These are phyloP conservation scores for Bombus haemorrhoidalis DNA, from an alignment of 1,140 invertebrate genomes.

Conservation along the genomic window DNA sequence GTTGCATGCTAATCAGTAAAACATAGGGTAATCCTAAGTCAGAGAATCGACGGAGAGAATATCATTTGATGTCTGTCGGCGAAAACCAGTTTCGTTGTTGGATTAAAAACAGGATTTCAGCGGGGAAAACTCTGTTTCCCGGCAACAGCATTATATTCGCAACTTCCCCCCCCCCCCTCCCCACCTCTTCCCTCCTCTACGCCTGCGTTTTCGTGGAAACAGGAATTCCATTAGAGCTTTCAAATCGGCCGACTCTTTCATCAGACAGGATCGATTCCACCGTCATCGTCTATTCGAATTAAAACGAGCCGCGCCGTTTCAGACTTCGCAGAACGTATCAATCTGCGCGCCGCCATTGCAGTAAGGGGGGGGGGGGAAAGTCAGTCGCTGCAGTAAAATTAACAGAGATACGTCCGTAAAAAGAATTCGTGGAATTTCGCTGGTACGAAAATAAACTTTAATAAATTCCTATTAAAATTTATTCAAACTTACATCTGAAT, in stretches of 20 bases:
- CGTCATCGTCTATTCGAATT: constrained; percentile 48
- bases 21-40: not conserved
- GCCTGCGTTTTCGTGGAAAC: constrained; percentile 30
- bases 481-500: no score
- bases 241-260: constrained; percentile 39
- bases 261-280: constrained; percentile 45
- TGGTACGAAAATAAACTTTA: not conserved
- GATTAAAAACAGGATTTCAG: not conserved
- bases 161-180: not conserved
- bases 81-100: not conserved
- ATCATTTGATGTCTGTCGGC: not conserved
- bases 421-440: no score
- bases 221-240: constrained; percentile 55
- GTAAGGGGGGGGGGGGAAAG: no score
- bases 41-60: no score
- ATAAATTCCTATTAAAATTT: no score
- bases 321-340: constrained; percentile 37
- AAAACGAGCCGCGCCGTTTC: constrained; percentile 24
- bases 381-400: constrained; percentile 3
- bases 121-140: not conserved
- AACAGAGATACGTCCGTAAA: not conserved
- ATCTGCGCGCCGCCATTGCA: constrained; percentile 9
- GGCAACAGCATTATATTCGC: constrained; percentile 32
- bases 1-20: not conserved
- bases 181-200: not conserved